A percentile compares a stretch with the other conserved stretches of the same genome.
These are phyloP conservation scores for Drosophila peninsularis DNA, from an alignment of 2,888 invertebrate genomes.

Conservation along the genomic window DNA sequence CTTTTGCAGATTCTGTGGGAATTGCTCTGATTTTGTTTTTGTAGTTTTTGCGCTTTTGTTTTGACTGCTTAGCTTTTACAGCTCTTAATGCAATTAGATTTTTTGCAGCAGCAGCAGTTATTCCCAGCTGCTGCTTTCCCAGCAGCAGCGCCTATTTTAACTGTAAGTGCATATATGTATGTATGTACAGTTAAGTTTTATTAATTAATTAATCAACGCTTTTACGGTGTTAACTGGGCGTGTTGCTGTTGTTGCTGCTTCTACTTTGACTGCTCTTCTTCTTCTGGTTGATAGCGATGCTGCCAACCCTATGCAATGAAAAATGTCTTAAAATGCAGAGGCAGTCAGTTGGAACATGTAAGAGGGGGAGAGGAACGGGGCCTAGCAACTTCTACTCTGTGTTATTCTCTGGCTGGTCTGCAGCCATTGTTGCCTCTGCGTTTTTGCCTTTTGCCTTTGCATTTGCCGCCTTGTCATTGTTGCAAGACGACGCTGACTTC, in stretches of 20 bases:
- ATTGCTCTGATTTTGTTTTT: slow-evolving; percentile 72
- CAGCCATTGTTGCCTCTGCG: slow-evolving; percentile 52
- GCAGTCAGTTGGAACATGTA: slow-evolving; percentile 64
- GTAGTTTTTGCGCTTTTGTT: slow-evolving; percentile 50
- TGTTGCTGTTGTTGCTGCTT: slow-evolving; percentile 36
- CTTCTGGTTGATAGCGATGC: slow-evolving; percentile 26
- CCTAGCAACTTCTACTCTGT: slow-evolving; percentile 54
- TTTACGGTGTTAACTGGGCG: slow-evolving; percentile 55
- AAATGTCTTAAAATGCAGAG: slow-evolving; percentile 64
- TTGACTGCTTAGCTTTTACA: slow-evolving; percentile 57
- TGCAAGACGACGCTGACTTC: slow-evolving; percentile 69
- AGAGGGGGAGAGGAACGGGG: background rate
- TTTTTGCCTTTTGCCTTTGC: slow-evolving; percentile 35
- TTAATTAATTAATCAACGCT: slow-evolving; percentile 68
- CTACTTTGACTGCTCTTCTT: slow-evolving; percentile 13
- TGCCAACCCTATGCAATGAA: slow-evolving; percentile 47
- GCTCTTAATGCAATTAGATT: slow-evolving; percentile 75
- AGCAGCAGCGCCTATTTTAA: slow-evolving; percentile 47
- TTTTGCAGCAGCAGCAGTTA: slow-evolving; percentile 2
- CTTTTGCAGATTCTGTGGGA: slow-evolving; percentile 69
- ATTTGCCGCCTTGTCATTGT: slow-evolving; percentile 66
- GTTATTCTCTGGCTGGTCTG: slow-evolving; percentile 42
- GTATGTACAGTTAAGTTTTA: slow-evolving; percentile 50
- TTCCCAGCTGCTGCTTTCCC: slow-evolving; percentile 50
- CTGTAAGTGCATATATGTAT: slow-evolving; percentile 43